Base-by-base conservation (phyloP, 2,797 vertebrate genomes). In the Acanthiza pusilla region DNA sequence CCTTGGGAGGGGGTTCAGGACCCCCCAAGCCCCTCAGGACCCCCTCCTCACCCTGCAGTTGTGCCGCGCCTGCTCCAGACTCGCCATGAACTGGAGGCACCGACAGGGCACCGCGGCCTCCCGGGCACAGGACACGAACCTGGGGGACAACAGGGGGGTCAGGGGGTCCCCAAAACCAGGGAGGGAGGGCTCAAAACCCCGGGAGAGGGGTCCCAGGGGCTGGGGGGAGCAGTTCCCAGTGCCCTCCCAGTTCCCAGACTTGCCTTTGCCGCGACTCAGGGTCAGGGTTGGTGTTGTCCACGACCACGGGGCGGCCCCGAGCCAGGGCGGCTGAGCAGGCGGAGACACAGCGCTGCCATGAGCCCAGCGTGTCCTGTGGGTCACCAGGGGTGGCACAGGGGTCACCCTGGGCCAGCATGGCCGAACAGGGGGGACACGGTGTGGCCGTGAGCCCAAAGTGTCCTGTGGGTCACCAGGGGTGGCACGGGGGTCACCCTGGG, bases 201-300 rank as follows among this genome's bases (percentile, higher is more conserved):
- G 36, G 36, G 3, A 11, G 9, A 18, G 17, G 11, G 9, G 34
- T 12, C 7, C 27, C 17, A 4, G 32, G 11, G 23, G 15, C 4
- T 13, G 51, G 0, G 27, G 21, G 42, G 14, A 54, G 27, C 61
- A 21, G 42, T 10, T 38, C 48, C 58, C 74, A 34, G 73, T 19
- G 8, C 25, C 23, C 11, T 62, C 47, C 65, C 63, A 50, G 63
- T 29, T 5, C 38, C 50, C 51, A 22, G 40, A 66, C 23, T 43
- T 97, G 98, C 99, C 99, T 98, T 97, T 98, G 98, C 25, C 99
- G 98, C 14, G 98, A 98, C 23, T 98, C 97, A 0, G 51, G 38
- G 25, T 99, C 99, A 0, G 99, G 98, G 96, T 99, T 99, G 29
- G 99, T 99, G 98, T 99, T 99, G 97, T 99, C 99, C 0, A 99